Evolutionary conservation across 2,797 vertebrate species (phyloP), one percentile per base, ranked within the genome.

Genomic region (Thaleichthys pacificus): DNA sequence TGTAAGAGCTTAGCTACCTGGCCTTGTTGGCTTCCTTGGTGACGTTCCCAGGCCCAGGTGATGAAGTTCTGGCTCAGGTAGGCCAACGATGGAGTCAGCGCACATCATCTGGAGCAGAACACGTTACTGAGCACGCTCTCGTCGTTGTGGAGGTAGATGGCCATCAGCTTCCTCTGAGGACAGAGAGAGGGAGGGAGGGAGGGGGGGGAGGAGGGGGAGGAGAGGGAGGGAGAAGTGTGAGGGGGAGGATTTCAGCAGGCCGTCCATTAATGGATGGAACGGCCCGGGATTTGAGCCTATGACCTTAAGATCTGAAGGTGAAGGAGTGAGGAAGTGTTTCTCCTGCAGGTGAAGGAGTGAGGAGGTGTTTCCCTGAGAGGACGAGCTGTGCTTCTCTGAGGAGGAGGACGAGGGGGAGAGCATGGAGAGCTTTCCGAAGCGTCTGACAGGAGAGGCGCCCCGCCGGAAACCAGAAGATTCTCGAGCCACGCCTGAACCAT

Each of bases 71-170:
- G 98, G 94, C 97, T 99, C 92, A 99, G 93, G 81, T 98, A 99
- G 69, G 98, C 96, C 24, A 82, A 82, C 96, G 82, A 99, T 97
- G 84, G 98, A 98, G 82, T 99, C 98, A 54, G 98, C 97, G 83
- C 98, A 99, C 90, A 99, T 96, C 96, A 99, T 98, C 91, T 99
- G 98, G 98, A 99, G 93, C 98, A 99, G 93, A 99, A 99, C 77
- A 99, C 98, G 2, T 99, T 99, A 90, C 97, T 94, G 91, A 99
- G 95, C 84, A 99, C 97, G 78, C 98, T 99, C 92, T 99, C 97
- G 77, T 99, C 98, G 0, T 98, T 97, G 92, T 99, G 97, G 95
- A 99, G 98, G 96, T 99, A 99, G 96, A 99, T 96, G 91, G 98
- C 97, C 89, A 99, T 94, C 84, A 99, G 96, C 93, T 99, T 99